Evolutionary conservation across 2,888 invertebrate species (phyloP), one percentile per base, ranked within the genome.

Genomic region (Caenorhabditis sinica): DNA sequence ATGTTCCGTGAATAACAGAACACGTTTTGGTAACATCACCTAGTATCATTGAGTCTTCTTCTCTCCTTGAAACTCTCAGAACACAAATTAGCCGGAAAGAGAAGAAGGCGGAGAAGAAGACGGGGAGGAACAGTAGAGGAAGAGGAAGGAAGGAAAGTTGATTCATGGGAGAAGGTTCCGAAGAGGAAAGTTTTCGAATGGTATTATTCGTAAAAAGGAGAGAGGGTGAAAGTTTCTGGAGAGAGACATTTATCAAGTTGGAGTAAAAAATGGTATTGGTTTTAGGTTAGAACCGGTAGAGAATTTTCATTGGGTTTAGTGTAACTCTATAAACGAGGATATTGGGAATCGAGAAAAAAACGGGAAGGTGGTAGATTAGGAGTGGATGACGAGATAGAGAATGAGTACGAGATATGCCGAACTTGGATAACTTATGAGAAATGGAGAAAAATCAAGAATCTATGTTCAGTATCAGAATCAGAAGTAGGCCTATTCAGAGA

Each of bases 1-100:
- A 77, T 69, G 69, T 77, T 69, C 77, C 77, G 77, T 77, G 69
- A 77, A 77, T 61, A 76, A 76, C 43, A 25, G 77, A 75, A 75
- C 75, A 75, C 65, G 75, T 75, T 75, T 66, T 33, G 33, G 33
- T 15, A 40, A 25, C 8, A 51, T 17, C 23, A 25, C 51, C 25
- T 33, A 75, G 66, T 75, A 66, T 74, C 63, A 74, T 63, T 63
- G 40, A 51, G 36, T 43, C n/a, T 45, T 56, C 51, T 51, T 23
- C 51, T n/a, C 45, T 45, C 49, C 23, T 73, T 61, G 66, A 65
- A 43, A 66, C 75, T 58, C 40, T 40, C 40, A 11, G 58, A 60
- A 60, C 56, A 51, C 65, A 74, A 74, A 74, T 74, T 74, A 74
- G 74, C 74, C 74, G 74, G 74, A 74, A 74, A 74, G 53, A 30